These are phyloP conservation scores for Typhlomys cinereus DNA, from an alignment of 2,113 vertebrate genomes.

Conservation along the genomic window DNA sequence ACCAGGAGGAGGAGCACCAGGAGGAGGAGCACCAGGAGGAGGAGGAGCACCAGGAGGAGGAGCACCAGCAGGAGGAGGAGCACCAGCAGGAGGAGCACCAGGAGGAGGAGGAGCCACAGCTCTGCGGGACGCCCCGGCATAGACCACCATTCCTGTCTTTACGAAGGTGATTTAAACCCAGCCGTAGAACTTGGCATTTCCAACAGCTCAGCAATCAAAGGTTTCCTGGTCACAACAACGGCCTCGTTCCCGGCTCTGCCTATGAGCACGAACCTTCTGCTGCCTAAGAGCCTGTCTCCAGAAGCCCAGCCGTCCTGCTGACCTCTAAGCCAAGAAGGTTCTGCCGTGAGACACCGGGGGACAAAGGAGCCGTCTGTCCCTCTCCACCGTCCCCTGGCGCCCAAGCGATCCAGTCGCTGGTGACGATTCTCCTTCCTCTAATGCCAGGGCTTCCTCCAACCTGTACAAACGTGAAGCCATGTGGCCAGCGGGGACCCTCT, in stretches of 20 bases:
- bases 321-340: not conserved
- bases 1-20: not conserved
- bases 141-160: not conserved
- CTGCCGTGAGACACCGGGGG: fast-evolving
- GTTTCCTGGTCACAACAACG: not conserved
- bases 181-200: not conserved
- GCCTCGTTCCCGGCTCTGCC: not conserved
- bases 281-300: not conserved
- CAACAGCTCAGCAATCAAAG: not conserved
- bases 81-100: no score
- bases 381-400: not conserved
- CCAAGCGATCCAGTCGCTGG: not conserved
- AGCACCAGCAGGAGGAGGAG: not conserved
- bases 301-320: not conserved
- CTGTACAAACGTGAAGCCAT: not conserved
- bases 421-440: not conserved
- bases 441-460: not conserved
- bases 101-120: not conserved
- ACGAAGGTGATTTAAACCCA: not conserved
- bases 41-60: not conserved
- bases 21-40: no score
- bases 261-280: not conserved
- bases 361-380: not conserved
- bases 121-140: fast-evolving
- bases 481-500: not conserved